These are phyloP conservation scores for Ursus arctos DNA, from an alignment of 2,113 vertebrate genomes.

Conservation along the genomic window DNA sequence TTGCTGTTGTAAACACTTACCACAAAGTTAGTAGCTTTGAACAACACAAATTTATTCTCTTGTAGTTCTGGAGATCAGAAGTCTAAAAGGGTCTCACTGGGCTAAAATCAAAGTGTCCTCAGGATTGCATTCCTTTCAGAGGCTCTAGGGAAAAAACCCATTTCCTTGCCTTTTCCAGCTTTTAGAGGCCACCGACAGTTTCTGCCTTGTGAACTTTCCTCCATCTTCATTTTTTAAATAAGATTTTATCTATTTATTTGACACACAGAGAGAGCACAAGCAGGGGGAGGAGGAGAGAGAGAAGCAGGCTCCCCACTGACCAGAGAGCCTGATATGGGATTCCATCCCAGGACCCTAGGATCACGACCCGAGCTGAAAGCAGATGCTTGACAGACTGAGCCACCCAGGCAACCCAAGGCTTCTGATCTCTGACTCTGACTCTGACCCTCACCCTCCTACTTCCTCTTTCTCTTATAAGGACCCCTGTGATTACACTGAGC, in stretches of 20 bases:
- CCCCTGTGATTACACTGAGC: neutral
- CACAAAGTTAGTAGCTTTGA: neutral
- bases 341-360: too few relatives aligned
- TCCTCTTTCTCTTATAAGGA: neutral
- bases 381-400: too few relatives aligned
- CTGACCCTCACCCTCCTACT: neutral
- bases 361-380: too few relatives aligned
- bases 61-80: neutral
- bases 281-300: too few relatives aligned
- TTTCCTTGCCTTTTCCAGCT: neutral
- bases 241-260: too few relatives aligned
- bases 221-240: neutral
- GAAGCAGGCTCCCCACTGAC: too few relatives aligned
- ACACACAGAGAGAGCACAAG: too few relatives aligned
- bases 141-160: neutral
- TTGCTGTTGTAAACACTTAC: neutral
- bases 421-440: neutral
- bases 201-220: neutral
- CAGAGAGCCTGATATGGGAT: too few relatives aligned
- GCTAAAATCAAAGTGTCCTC: neutral
- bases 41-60: neutral
- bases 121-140: neutral
- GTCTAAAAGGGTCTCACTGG: neutral
- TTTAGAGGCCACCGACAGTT: neutral
- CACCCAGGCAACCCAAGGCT: neutral